Evolutionary conservation across 1,140 invertebrate genomes (phyloP), one percentile per base, ranked within the genome.

Genomic region (Drosophila tristis): DNA sequence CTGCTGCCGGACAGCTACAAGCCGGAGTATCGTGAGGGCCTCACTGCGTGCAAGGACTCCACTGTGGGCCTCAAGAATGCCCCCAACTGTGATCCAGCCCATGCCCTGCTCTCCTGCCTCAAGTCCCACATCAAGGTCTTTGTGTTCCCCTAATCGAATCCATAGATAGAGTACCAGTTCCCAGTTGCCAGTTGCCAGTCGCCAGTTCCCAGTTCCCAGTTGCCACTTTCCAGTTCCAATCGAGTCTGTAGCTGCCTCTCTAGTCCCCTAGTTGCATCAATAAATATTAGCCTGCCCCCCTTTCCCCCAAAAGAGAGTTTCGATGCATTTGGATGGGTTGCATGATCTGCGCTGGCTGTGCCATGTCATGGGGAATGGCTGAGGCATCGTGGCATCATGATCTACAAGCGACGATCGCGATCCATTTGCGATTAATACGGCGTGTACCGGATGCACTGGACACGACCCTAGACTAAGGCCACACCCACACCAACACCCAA

Each of bases 1-100:
- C 51, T 91, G 6, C 59, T 91, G 73, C 90, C 90, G 29, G 90
- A 91, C 20, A 54, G 23, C 44, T 90, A 87, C 39, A 91, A 91
- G 70, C 51, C 73, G 0, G 74, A 79, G 6, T 91, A 91, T 43
- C 61, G 66, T 31, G 42, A 51, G 16, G 90, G 90, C 8, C 48
- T 90, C 15, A 16, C 39, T 0, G 50, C 58, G 6, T 91, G 90
- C 59, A 91, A 91, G 60, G 89, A 91, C 39, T 57, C 79, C 13
- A 72, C 81, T 1, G 55, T 29, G 11, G 90, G 90, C 13, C 74
- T 91, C 20, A 91, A 91, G 43, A 90, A 91, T 11, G 61, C 72
- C 2, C 72, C 72, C 49, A 82, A 91, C 44, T 91, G 90, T 48
- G 90, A 91, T 26, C 75, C 90, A 1, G 80, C 87, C 0, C 47